Evolutionary conservation across 2,888 invertebrate genomes (phyloP).

Genomic region (Stratiomys singularior): DNA sequence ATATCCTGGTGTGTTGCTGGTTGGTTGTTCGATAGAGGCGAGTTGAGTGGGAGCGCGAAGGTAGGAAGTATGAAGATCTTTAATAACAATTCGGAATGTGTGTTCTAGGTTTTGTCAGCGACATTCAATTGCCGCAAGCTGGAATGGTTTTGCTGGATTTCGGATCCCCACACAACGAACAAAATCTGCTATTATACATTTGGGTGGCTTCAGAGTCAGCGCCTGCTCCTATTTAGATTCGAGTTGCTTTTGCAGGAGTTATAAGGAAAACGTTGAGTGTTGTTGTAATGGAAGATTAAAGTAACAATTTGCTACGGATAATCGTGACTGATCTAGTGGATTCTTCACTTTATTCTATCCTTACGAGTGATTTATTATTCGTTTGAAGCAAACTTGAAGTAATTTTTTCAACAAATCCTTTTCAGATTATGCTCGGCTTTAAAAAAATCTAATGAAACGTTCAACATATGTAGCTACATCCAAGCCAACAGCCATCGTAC

Average conservation of each 20-base stretch:
- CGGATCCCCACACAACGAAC: background rate
- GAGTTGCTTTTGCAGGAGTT: background rate
- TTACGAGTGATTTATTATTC: too few species aligned
- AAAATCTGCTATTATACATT: background rate
- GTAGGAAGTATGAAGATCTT: background rate
- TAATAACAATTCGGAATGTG: constrained; percentile 28
- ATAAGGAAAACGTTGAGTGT: too few species aligned
- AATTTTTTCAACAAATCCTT: too few species aligned
- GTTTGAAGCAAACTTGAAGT: too few species aligned
- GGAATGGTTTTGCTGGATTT: too few species aligned
- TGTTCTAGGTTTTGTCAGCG: constrained; percentile 40
- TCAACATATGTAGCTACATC: background rate
- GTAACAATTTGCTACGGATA: too few species aligned
- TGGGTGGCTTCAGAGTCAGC: background rate
- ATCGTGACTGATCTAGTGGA: too few species aligned
- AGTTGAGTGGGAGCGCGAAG: background rate
- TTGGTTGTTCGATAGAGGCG: background rate
- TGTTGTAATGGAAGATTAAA: too few species aligned
- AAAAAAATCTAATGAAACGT: background rate
- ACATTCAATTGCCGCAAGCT: background rate
- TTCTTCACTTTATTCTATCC: too few species aligned
- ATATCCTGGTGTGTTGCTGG: constrained; percentile 2
- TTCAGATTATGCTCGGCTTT: too few species aligned
- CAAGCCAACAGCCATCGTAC: too few species aligned
- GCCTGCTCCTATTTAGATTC: background rate